Evolutionary conservation across 2,888 invertebrate genomes (phyloP).

Genomic region (Galeruca laticollis): DNA sequence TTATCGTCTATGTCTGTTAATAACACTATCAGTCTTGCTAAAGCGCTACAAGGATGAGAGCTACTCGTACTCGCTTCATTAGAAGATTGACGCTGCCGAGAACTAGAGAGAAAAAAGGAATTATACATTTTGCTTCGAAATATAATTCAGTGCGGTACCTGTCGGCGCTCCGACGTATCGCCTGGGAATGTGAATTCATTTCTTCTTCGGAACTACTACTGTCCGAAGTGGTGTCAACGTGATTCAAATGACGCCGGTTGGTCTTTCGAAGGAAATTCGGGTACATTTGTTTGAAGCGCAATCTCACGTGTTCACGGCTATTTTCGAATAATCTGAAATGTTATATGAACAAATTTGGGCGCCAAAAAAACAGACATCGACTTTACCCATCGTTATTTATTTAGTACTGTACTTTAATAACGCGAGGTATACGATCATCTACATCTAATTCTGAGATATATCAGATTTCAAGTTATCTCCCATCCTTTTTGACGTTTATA

Average conservation of each 20-base stretch:
- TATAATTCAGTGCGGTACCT: neutral
- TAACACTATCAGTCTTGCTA: constrained; percentile 57
- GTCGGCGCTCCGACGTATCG: neutral
- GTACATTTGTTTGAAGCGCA: constrained; percentile 54
- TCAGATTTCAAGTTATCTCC: too few relatives aligned
- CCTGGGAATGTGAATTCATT: neutral
- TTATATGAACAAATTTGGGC: constrained; percentile 16
- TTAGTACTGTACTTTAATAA: too few relatives aligned
- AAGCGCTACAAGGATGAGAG: constrained; percentile 53
- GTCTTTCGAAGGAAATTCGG: constrained; percentile 55
- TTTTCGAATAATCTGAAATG: constrained; percentile 54
- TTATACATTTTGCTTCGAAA: neutral
- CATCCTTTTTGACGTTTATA: too few relatives aligned
- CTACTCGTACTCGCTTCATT: constrained; percentile 44
- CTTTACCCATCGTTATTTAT: too few relatives aligned
- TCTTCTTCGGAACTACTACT: constrained; percentile 58
- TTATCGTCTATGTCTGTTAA: constrained; percentile 54
- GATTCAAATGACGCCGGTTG: constrained; percentile 41
- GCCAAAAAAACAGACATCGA: neutral
- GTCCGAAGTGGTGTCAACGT: constrained; percentile 56
- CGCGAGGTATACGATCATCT: too few relatives aligned
- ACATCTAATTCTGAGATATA: too few relatives aligned
- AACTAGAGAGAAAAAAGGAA: constrained; percentile 18
- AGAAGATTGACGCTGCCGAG: constrained; percentile 4
- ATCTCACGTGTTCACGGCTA: constrained; percentile 53